These are phyloP conservation scores for Drosophila austrosaltans DNA, from an alignment of 2,888 invertebrate species.

Conservation along the genomic window DNA sequence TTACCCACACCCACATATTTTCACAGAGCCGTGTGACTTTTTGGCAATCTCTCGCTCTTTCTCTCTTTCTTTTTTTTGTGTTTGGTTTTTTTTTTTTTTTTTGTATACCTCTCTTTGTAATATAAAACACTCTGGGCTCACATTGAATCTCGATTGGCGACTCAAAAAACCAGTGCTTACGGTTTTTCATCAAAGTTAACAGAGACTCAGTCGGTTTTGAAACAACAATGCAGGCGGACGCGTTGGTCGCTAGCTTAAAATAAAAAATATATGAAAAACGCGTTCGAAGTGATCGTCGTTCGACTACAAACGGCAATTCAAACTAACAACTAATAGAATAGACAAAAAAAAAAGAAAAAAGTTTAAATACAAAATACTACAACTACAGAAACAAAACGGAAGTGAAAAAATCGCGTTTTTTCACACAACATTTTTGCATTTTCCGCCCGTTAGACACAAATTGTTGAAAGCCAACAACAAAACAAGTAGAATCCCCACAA, in stretches of 20 bases:
- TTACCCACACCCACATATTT: constrained; percentile 28
- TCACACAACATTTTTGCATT: constrained; percentile 72
- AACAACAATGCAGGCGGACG: constrained; percentile 78
- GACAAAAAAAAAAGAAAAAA: constrained; percentile 24
- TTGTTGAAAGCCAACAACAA: constrained; percentile 23
- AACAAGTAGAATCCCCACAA: constrained; percentile 26
- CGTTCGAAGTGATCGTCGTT: constrained; percentile 59
- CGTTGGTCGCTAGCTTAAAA: constrained; percentile 58
- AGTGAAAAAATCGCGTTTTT: constrained; percentile 73
- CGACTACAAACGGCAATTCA: constrained; percentile 14
- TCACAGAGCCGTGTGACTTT: constrained; percentile 19
- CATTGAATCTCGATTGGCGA: constrained; percentile 50
- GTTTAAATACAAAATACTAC: neutral
- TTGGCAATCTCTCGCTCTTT: constrained; percentile 24
- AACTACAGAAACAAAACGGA: constrained; percentile 60
- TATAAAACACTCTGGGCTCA: neutral
- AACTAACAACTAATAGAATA: constrained; percentile 23
- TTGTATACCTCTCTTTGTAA: constrained; percentile 26
- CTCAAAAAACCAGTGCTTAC: constrained; percentile 46
- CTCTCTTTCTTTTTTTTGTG: constrained; percentile 24
- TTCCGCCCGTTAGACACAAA: constrained; percentile 61
- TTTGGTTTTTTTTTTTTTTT: constrained; percentile 11
- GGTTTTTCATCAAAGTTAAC: constrained; percentile 45
- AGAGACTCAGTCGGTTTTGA: constrained; percentile 59
- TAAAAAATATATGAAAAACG: constrained; percentile 43